A percentile compares a stretch with the other conserved stretches of the same genome.
phyloP scores from a whole-genome alignment of 1,140 invertebrate genomes.

The Alviniconcha marisindica region DNA sequence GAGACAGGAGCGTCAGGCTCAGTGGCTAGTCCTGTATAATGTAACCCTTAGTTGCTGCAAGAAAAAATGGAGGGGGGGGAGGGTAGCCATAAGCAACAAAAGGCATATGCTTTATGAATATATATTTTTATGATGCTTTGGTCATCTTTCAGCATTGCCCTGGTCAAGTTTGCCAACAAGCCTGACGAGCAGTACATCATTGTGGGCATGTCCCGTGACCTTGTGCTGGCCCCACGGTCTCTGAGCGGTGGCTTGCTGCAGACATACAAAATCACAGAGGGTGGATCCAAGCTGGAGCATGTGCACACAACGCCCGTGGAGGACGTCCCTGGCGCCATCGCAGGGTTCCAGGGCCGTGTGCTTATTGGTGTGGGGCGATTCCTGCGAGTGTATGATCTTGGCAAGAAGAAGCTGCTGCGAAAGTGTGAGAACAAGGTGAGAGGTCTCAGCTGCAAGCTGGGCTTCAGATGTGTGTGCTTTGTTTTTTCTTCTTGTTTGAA shows the following conservation, averaged over 20 bases:
- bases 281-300: slow-evolving; percentile 89
- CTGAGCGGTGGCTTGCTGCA: slow-evolving; percentile 89
- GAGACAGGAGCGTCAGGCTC: too few species aligned
- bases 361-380: slow-evolving; percentile 95
- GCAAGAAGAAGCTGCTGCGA: slow-evolving; percentile 95
- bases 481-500: too few species aligned
- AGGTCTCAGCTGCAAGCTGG: too few species aligned
- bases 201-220: slow-evolving; percentile 93
- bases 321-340: slow-evolving; percentile 82
- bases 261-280: slow-evolving; percentile 84
- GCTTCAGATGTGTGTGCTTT: too few species aligned
- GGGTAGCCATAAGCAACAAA: too few species aligned
- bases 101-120: too few species aligned
- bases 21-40: too few species aligned
- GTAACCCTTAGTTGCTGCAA: too few species aligned
- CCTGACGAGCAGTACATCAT: slow-evolving; percentile 87
- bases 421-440: slow-evolving; percentile 98
- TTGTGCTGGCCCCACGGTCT: slow-evolving; percentile 90
- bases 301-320: slow-evolving; percentile 96
- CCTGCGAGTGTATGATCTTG: slow-evolving; percentile 96
- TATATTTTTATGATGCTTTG: too few species aligned
- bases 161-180: slow-evolving; percentile 85
- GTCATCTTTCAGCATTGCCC: slow-evolving; percentile 81
- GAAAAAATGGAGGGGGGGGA: too few species aligned
- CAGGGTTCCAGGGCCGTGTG: slow-evolving; percentile 89